Evolutionary conservation across 1,140 invertebrate genomes (phyloP).

Genomic region (Drosophila hydei): DNA sequence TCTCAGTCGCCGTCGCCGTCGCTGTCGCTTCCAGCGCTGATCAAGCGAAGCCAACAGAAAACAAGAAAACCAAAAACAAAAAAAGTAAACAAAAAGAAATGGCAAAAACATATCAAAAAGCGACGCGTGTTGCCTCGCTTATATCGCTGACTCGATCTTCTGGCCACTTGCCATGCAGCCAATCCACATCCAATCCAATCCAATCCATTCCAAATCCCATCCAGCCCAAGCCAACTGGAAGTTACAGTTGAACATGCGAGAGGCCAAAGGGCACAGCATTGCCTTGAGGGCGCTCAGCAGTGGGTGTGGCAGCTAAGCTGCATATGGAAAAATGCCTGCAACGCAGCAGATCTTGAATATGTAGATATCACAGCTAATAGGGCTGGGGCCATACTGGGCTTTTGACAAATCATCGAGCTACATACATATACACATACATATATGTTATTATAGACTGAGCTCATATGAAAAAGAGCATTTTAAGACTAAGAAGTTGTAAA

Average conservation of each 20-base stretch:
- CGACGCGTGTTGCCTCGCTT: constrained; percentile 56
- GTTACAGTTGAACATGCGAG: not conserved
- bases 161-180: constrained; percentile 36
- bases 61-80: constrained; percentile 8
- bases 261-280: not conserved
- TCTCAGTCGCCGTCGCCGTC: constrained; percentile 5
- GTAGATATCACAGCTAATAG: not conserved
- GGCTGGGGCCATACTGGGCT: not conserved
- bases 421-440: too few relatives aligned
- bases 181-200: constrained; percentile 3
- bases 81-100: constrained; percentile 5
- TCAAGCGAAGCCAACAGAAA: constrained; percentile 51
- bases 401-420: not conserved
- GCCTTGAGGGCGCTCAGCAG: constrained; percentile 2
- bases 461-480: too few relatives aligned
- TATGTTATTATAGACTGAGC: too few relatives aligned
- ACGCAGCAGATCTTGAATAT: not conserved
- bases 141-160: constrained; percentile 70
- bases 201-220: constrained; percentile 7
- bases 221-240: not conserved
- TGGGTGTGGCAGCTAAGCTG: constrained; percentile 21
- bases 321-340: not conserved
- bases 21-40: constrained; percentile 40
- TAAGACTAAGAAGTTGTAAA: too few relatives aligned
- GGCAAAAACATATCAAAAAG: constrained; percentile 28